These are phyloP conservation scores for Cephus spinipes DNA, from an alignment of 2,888 invertebrate species.

Conservation along the genomic window DNA sequence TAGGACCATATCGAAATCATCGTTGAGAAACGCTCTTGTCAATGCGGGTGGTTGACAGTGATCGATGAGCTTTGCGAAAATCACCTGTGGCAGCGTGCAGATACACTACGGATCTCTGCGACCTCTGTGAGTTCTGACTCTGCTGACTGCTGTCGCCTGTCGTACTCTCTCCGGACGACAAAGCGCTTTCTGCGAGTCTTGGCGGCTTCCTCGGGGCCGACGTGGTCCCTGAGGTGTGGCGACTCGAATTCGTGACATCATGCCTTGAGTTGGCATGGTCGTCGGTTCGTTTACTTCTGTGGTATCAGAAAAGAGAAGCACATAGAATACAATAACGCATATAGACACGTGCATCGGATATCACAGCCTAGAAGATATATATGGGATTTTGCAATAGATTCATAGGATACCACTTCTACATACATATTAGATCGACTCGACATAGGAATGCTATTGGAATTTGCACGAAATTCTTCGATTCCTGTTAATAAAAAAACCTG, in stretches of 20 bases:
- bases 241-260: conserved; percentile 56
- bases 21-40: neutral
- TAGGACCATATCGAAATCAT: neutral
- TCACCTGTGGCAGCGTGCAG: conserved; percentile 85
- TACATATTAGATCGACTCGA: too few relatives aligned
- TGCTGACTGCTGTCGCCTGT: conserved; percentile 76
- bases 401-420: neutral
- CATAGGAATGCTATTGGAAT: too few relatives aligned
- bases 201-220: conserved; percentile 58
- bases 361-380: neutral
- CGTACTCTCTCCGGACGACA: conserved; percentile 65
- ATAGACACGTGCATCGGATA: neutral
- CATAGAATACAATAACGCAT: neutral
- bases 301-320: neutral
- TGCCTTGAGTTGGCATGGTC: conserved; percentile 54
- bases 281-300: conserved; percentile 56
- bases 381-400: neutral
- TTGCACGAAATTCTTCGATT: too few relatives aligned
- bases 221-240: conserved; percentile 54
- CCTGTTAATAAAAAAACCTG: too few relatives aligned
- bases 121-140: conserved; percentile 67
- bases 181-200: conserved; percentile 59
- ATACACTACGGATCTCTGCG: conserved; percentile 86
- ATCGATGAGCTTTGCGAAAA: conserved; percentile 8
- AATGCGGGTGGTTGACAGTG: neutral